phyloP scores from a whole-genome alignment of 2,888 invertebrate genomes.

The Geotrupes spiniger region DNA sequence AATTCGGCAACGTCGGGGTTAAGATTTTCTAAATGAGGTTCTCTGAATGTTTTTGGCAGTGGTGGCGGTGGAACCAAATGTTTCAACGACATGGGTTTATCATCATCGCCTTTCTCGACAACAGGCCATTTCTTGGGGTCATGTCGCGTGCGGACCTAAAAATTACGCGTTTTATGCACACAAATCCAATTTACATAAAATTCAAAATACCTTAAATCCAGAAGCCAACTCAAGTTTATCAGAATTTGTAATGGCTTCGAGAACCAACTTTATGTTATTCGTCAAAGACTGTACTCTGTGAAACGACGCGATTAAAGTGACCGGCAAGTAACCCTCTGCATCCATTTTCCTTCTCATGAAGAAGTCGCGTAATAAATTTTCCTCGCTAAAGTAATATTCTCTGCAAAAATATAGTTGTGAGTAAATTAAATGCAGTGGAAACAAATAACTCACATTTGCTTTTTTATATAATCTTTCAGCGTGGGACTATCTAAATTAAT shows the following conservation, averaged over 20 bases:
- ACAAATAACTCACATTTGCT: conserved; percentile 77
- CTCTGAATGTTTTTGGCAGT: conserved; percentile 60
- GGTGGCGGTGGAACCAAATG: conserved; percentile 73
- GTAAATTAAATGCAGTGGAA: neutral
- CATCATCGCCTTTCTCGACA: conserved; percentile 53
- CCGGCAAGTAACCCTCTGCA: conserved; percentile 86
- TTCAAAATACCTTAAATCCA: conserved; percentile 64
- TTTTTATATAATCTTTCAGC: conserved; percentile 80
- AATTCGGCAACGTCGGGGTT: conserved; percentile 88
- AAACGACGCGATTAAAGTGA: conserved; percentile 93
- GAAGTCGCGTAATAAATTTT: conserved; percentile 93
- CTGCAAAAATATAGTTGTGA: conserved; percentile 56
- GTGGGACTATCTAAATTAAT: conserved; percentile 52
- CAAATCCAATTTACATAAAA: conserved; percentile 5
- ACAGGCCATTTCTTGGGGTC: conserved; percentile 90
- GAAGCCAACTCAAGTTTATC: conserved; percentile 76
- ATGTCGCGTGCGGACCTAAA: conserved; percentile 75
- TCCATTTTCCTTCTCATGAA: conserved; percentile 98
- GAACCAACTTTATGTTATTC: conserved; percentile 76
- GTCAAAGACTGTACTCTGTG: conserved; percentile 89
- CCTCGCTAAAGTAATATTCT: conserved; percentile 98
- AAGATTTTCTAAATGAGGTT: conserved; percentile 57
- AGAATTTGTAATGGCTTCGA: conserved; percentile 82
- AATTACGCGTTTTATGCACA: conserved; percentile 16
- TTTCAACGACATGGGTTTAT: conserved; percentile 51